Percentiles rank a stretch among this genome's conserved stretches.
Conservation (phyloP, 2,797 vertebrate genomes). For the Lutjanus campechanus region DNA sequence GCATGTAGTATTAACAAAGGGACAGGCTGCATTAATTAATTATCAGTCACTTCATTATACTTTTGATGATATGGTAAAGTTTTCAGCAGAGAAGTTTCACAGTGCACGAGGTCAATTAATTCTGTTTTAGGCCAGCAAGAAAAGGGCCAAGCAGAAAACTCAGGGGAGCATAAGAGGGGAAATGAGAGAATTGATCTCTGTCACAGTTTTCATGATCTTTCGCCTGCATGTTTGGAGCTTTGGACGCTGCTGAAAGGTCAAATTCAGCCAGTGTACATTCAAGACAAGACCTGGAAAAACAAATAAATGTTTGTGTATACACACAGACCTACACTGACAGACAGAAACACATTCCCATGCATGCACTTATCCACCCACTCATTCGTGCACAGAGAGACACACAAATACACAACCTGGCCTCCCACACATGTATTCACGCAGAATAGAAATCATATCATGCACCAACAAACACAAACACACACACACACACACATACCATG, state of each 20-base stretch:
- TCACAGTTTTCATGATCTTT: constrained; percentile 59
- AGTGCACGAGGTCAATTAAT: constrained; percentile 57
- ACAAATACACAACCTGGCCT: constrained; percentile 53
- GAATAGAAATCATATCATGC: constrained; percentile 36
- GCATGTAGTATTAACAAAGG: constrained; percentile 23
- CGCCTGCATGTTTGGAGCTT: constrained; percentile 49
- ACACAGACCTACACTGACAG: constrained; percentile 46
- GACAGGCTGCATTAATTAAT: constrained; percentile 49
- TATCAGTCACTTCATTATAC: constrained; percentile 58
- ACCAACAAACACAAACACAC: background rate
- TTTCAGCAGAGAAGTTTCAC: constrained; percentile 44
- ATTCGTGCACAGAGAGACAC: constrained; percentile 39
- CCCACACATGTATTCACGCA: constrained; percentile 61
- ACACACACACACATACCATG: constrained; percentile 8
- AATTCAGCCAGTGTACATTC: constrained; percentile 55
- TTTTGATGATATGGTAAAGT: constrained; percentile 43
- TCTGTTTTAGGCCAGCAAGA: constrained; percentile 34
- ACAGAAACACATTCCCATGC: constrained; percentile 65
- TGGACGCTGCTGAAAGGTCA: constrained; percentile 70
- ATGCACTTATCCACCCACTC: constrained; percentile 69
- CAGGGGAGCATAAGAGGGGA: constrained; percentile 34
- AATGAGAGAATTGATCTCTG: constrained; percentile 64
- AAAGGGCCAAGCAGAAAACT: constrained; percentile 28
- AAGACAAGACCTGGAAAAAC: constrained; percentile 48
- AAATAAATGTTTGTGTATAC: constrained; percentile 58